A percentile compares a stretch with the other conserved stretches of the same genome.
Evolutionary conservation across 2,888 invertebrate genomes (phyloP).

Genomic region (Euspilapteryx auroguttella): DNA sequence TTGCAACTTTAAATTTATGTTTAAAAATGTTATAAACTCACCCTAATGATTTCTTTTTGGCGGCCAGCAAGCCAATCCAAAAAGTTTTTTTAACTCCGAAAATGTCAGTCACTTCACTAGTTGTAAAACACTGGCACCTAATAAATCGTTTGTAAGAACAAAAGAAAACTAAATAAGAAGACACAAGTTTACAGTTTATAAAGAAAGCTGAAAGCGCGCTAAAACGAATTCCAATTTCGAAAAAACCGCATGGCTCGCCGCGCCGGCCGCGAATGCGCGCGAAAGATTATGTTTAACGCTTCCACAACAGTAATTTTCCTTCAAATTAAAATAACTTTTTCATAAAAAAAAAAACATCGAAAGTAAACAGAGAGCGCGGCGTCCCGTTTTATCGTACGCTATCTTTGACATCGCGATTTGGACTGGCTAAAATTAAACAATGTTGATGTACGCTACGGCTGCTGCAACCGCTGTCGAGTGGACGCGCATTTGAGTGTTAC

Average conservation of each 20-base stretch:
- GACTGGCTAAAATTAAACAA: slow-evolving; percentile 48
- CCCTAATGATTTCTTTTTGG: no score
- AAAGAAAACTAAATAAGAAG: slow-evolving; percentile 9
- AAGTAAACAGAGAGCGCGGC: slow-evolving; percentile 19
- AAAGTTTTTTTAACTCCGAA: no score
- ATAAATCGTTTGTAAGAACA: slow-evolving; percentile 9
- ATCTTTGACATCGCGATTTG: slow-evolving; percentile 42
- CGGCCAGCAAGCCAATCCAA: no score
- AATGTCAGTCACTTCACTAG: no score
- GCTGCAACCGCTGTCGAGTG: no score
- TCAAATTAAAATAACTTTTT: slow-evolving; percentile 39
- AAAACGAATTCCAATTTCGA: slow-evolving; percentile 8
- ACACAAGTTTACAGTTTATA: slow-evolving; percentile 13
- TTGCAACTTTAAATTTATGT: no score
- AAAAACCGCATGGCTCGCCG: no score
- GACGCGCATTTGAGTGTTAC: no score
- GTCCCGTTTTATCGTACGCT: slow-evolving; percentile 26
- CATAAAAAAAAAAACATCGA: slow-evolving; percentile 24
- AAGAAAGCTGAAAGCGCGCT: slow-evolving; percentile 12
- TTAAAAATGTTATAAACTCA: no score
- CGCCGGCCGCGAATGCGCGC: slow-evolving; percentile 1
- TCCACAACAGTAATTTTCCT: no score
- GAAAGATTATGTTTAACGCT: no score
- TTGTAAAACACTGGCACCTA: no score
- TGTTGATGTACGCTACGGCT: slow-evolving; percentile 23